A percentile compares a stretch with the other conserved stretches of the same genome.
Conservation (phyloP, 2,113 vertebrate species). For the Cyanoliseus patagonus region DNA sequence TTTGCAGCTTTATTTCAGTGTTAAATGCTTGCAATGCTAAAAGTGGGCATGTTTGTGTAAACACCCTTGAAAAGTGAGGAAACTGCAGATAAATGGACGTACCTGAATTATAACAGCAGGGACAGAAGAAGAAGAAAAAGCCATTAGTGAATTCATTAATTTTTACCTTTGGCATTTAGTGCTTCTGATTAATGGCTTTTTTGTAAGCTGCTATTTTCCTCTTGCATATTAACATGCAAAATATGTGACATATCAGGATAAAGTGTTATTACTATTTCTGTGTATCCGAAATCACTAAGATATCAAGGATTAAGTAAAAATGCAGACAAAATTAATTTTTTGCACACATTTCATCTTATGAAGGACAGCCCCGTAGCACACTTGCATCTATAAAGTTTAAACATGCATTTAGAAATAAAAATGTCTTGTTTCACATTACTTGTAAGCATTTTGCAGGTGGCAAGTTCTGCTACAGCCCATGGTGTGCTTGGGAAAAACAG, state of each 20-base stretch:
- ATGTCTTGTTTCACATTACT: background rate
- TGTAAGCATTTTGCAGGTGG: background rate
- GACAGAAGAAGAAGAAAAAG: slow-evolving; percentile 41
- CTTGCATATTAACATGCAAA: slow-evolving; percentile 13
- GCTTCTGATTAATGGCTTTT: slow-evolving; percentile 35
- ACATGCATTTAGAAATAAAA: background rate
- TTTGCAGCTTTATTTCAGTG: background rate
- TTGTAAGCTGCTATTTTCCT: slow-evolving; percentile 15
- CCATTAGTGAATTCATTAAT: slow-evolving; percentile 25
- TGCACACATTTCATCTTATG: background rate
- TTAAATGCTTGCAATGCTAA: background rate
- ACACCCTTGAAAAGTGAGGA: slow-evolving; percentile 14
- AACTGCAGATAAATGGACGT: slow-evolving; percentile 1
- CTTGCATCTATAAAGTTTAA: background rate
- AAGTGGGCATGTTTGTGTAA: slow-evolving; percentile 2
- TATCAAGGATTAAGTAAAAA: background rate
- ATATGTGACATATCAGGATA: background rate
- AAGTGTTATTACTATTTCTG: background rate
- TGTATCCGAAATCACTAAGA: background rate
- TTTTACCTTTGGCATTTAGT: slow-evolving; percentile 47
- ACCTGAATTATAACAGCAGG: slow-evolving; percentile 10
- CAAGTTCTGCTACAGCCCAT: background rate
- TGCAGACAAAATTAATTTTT: background rate
- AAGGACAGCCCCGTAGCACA: background rate
- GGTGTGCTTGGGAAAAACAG: background rate